Evolutionary conservation across 2,113 vertebrate species (phyloP).

Genomic region (Stomatorhinus ivindoensis): DNA sequence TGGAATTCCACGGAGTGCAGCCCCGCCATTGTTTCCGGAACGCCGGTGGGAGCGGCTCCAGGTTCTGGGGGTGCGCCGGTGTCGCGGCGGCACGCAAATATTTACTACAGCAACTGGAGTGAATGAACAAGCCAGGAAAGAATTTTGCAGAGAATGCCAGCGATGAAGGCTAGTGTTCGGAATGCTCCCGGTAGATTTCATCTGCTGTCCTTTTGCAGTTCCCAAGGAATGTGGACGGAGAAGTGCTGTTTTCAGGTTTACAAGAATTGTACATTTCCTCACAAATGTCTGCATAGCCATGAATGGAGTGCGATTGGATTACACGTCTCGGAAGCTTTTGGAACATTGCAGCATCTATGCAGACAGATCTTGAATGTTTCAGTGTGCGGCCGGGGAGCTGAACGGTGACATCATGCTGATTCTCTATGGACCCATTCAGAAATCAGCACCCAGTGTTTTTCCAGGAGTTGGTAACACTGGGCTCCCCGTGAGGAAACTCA

Average conservation of each 20-base stretch:
- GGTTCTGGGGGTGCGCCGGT: constrained; percentile 17
- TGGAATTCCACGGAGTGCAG: background rate
- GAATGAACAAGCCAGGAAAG: constrained; percentile 47
- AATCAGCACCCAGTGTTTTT: background rate
- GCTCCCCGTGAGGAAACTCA: background rate
- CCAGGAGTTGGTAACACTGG: background rate
- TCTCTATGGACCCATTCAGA: background rate
- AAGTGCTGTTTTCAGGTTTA: background rate
- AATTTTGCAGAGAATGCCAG: constrained; percentile 49
- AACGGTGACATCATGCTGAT: constrained; percentile 2
- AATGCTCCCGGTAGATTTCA: background rate
- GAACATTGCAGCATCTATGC: background rate
- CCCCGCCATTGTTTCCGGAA: background rate
- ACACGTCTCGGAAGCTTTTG: background rate
- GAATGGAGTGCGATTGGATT: background rate
- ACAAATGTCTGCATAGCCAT: background rate
- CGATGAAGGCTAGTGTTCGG: background rate
- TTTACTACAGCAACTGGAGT: constrained; percentile 29
- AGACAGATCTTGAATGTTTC: background rate
- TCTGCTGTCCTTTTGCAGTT: background rate
- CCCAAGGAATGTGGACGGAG: background rate
- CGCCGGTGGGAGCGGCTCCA: constrained; percentile 27
- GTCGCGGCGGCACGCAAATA: constrained; percentile 24
- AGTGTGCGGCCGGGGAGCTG: background rate
- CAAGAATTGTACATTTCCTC: background rate